A percentile compares a stretch with the other conserved stretches of the same genome.
Evolutionary conservation across 2,113 vertebrate species (phyloP).

Genomic region (Myrmecophaga tridactyla): DNA sequence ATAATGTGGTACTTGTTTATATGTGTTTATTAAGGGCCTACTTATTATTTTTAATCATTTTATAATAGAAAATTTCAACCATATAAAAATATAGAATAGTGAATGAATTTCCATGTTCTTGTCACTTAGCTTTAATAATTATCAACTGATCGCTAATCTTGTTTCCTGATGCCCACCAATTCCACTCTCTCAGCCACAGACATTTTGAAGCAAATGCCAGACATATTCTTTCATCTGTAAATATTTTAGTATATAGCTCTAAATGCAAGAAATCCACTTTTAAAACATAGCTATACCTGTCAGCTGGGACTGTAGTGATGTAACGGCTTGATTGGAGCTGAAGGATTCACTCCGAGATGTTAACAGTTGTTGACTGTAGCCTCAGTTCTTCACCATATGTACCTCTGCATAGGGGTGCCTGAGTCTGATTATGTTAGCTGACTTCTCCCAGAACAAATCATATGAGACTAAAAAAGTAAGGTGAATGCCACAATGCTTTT

Average conservation of each 20-base stretch:
- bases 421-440: background rate
- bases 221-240: background rate
- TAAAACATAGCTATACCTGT: background rate
- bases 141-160: background rate
- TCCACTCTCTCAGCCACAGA: background rate
- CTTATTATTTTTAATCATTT: background rate
- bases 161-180: background rate
- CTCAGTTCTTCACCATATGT: background rate
- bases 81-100: background rate
- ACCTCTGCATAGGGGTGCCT: background rate
- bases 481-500: background rate
- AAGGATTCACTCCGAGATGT: background rate
- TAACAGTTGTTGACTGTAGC: background rate
- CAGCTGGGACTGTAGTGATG: background rate
- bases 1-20: background rate
- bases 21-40: background rate
- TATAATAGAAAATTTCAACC: slow-evolving; percentile 15
- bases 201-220: slow-evolving; percentile 37
- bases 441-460: background rate
- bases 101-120: background rate
- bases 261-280: background rate
- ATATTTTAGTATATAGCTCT: background rate
- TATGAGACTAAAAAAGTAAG: background rate
- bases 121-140: no score
- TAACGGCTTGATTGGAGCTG: background rate